A percentile compares a stretch with the other conserved stretches of the same genome.
These are phyloP conservation scores for Rhinella marina DNA, from an alignment of 2,797 vertebrate species.

Conservation along the genomic window DNA sequence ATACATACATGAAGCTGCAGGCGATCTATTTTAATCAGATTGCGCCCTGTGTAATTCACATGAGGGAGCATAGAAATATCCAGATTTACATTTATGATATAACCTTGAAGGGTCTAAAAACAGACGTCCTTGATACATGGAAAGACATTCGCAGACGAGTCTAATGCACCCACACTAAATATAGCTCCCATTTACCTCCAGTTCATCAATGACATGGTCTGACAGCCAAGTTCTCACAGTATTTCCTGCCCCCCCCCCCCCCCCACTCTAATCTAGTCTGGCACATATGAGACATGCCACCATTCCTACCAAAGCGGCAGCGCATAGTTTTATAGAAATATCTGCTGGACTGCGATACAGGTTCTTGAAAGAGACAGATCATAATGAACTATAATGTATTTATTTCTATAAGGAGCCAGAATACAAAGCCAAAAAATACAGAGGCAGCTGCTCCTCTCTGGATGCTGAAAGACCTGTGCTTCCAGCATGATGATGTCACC, in stretches of 20 bases:
- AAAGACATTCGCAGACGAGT: slow-evolving; percentile 49
- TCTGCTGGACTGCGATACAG: no score
- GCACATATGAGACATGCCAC: not conserved
- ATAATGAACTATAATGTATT: no score
- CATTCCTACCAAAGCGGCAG: not conserved
- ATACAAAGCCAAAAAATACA: no score
- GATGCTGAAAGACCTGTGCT: no score
- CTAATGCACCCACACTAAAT: slow-evolving; percentile 53
- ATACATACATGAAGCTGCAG: not conserved
- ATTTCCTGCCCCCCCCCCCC: not conserved
- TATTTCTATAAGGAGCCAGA: no score
- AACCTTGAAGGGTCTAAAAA: slow-evolving; percentile 53
- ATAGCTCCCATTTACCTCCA: slow-evolving; percentile 53
- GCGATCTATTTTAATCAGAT: not conserved
- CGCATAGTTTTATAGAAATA: not conserved
- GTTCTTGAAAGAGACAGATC: no score
- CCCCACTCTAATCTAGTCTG: slow-evolving; percentile 18
- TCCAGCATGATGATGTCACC: no score
- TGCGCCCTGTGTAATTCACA: not conserved
- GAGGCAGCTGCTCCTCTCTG: no score
- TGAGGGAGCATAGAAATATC: slow-evolving; percentile 23
- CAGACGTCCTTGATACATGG: slow-evolving; percentile 50
- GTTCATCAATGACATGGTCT: slow-evolving; percentile 53
- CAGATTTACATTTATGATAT: slow-evolving; percentile 53
- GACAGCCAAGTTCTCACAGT: slow-evolving; percentile 21